Evolutionary conservation across 2,888 invertebrate genomes (phyloP).

Genomic region (Ophraella communa): DNA sequence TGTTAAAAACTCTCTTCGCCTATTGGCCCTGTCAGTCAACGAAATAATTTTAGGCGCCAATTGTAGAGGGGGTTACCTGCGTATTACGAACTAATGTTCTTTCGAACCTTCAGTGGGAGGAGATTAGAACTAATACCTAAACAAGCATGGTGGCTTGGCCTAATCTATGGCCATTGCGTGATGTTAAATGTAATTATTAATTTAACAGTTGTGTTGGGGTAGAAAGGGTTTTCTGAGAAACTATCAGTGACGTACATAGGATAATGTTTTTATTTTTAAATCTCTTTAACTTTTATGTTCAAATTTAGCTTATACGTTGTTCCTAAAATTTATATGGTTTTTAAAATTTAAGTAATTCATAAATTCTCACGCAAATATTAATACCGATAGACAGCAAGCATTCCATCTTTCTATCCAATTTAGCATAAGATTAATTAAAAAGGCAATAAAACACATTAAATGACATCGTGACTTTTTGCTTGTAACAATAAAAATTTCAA

Average conservation of each 20-base stretch:
- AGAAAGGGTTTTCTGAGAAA: slow-evolving; percentile 36
- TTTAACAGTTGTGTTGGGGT: slow-evolving; percentile 40
- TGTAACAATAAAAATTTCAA: no score
- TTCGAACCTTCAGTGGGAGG: slow-evolving; percentile 38
- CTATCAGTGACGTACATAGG: slow-evolving; percentile 11
- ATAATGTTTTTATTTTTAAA: background rate
- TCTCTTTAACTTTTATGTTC: no score
- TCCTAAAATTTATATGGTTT: no score
- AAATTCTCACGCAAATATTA: no score
- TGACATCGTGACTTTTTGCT: no score
- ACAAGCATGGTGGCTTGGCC: slow-evolving; percentile 44
- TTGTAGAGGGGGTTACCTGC: slow-evolving; percentile 26
- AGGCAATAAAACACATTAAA: no score
- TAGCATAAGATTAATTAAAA: no score
- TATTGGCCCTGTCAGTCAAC: slow-evolving; percentile 7
- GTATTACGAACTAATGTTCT: slow-evolving; percentile 28
- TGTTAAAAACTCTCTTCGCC: slow-evolving; percentile 16
- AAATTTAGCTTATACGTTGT: no score
- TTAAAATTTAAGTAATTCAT: no score
- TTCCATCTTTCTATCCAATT: no score
- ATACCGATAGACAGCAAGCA: no score
- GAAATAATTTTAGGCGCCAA: slow-evolving; percentile 15
- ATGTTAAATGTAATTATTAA: slow-evolving; percentile 41
- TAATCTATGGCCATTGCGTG: slow-evolving; percentile 46
- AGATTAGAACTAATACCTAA: slow-evolving; percentile 45